phyloP scores from a whole-genome alignment of 2,888 invertebrate genomes.

The Sesia apiformis region DNA sequence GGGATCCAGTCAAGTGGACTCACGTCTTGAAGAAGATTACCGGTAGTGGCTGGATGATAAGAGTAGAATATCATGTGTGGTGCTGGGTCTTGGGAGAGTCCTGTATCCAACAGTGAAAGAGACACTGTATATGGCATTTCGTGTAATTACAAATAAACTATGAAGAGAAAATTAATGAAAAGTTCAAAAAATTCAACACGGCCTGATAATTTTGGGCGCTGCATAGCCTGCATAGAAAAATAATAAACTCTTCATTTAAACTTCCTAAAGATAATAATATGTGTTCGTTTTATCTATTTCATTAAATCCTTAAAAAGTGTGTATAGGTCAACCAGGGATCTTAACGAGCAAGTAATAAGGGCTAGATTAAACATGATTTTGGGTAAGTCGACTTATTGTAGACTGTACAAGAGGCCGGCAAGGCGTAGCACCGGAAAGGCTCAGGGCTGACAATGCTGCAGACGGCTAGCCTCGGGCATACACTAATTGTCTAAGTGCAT shows the following conservation, averaged over 20 bases:
- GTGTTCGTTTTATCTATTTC: not conserved
- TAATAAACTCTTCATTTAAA: not conserved
- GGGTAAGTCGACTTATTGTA: constrained; percentile 11
- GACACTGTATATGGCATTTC: too few relatives aligned
- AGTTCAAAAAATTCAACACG: too few relatives aligned
- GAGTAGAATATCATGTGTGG: too few relatives aligned
- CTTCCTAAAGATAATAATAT: not conserved
- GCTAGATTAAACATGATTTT: too few relatives aligned
- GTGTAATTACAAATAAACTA: too few relatives aligned
- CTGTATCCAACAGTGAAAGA: too few relatives aligned
- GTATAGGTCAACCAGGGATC: not conserved
- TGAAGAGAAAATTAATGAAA: too few relatives aligned
- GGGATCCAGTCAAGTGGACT: too few relatives aligned
- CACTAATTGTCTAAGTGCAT: constrained; percentile 73
- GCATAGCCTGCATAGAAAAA: not conserved
- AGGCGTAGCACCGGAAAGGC: constrained; percentile 51
- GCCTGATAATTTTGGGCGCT: not conserved
- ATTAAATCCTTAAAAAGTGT: not conserved
- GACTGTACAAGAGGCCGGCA: constrained; percentile 15
- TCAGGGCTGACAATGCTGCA: constrained; percentile 39
- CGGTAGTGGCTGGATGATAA: too few relatives aligned
- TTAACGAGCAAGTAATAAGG: too few relatives aligned
- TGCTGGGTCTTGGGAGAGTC: too few relatives aligned
- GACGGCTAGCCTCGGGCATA: constrained; percentile 40
- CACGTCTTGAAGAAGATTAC: too few relatives aligned